Percentiles rank a stretch among this genome's conserved stretches.
Evolutionary conservation across 2,113 vertebrate genomes (phyloP).

Genomic region (Micromys minutus): DNA sequence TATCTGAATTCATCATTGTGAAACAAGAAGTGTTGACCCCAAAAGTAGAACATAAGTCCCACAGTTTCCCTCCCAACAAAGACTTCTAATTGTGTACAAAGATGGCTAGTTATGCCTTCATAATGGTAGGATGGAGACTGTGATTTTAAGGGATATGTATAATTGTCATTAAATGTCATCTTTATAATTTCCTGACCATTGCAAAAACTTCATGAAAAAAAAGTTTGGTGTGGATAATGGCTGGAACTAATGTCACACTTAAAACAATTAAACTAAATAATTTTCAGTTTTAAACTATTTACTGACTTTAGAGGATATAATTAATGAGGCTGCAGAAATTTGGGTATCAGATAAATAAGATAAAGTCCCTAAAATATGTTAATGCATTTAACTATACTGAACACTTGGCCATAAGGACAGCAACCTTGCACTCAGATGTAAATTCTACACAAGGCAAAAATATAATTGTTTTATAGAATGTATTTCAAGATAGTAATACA

Average conservation of each 20-base stretch:
- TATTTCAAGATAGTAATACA: neutral
- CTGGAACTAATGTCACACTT: neutral
- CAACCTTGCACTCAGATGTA: neutral
- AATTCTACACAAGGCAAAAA: neutral
- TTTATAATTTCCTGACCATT: neutral
- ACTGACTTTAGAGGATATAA: neutral
- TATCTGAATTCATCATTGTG: rapidly evolving
- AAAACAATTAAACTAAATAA: neutral
- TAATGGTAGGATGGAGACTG: rapidly evolving
- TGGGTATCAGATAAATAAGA: neutral
- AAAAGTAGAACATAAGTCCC: neutral
- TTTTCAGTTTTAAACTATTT: neutral
- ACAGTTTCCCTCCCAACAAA: rapidly evolving
- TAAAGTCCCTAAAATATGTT: neutral
- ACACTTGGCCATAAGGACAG: neutral
- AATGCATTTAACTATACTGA: neutral
- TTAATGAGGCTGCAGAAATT: neutral
- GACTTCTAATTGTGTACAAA: neutral
- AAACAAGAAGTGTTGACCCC: neutral
- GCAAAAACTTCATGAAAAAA: neutral
- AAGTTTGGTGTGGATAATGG: neutral
- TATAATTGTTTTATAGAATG: neutral
- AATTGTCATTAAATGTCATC: neutral
- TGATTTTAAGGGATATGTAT: neutral
- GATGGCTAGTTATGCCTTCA: neutral